Evolutionary conservation across 2,113 vertebrate genomes (phyloP), one percentile per base, ranked within the genome.

Genomic region (Rafetus swinhoei): DNA sequence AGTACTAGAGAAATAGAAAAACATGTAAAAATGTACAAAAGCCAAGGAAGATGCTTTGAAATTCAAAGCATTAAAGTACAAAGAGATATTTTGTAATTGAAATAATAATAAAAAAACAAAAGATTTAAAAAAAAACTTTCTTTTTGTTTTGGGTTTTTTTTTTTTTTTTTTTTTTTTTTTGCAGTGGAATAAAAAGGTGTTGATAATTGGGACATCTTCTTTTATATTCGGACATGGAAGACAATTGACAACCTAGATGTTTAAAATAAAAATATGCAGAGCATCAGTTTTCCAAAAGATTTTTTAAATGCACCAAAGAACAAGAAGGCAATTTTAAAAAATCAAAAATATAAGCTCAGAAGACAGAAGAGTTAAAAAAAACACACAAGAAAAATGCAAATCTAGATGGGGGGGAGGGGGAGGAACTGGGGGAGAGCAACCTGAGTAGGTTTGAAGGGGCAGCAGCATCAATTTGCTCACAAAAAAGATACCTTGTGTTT

Each of bases 1-100:
- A 99, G 98, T 98, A 98, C 98, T 98, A 98, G 98, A 98, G 98
- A 99, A 99, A 98, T 97, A 98, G 98, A 99, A 99, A 99, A 98
- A 98, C 98, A 98, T 98, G 98, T 98, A 97, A 98, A 98, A 98
- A 98, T 98, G 98, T 96, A 99, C 99, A 99, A 99, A 98, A 99
- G 99, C 99, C 99, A 99, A 99, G 98, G 98, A 97, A 97, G 98
- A 98, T 99, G 98, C 98, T 99, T 99, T 98, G 98, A 98, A 85
- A 81, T 96, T 98, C 99, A 99, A 99, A 99, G 99, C 99, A 97
- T 98, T 98, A 96, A 95, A 98, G 89, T 94, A 98, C 97, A 98
- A 98, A 98, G 98, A 98, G 91, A 76, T 97, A 97, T 95, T 97
- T 97, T 94, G 89, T 94, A 24, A 97, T 19, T 97, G 94, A 98